Base-by-base conservation (phyloP, 2,888 invertebrate species). In the Thumatha senex region DNA sequence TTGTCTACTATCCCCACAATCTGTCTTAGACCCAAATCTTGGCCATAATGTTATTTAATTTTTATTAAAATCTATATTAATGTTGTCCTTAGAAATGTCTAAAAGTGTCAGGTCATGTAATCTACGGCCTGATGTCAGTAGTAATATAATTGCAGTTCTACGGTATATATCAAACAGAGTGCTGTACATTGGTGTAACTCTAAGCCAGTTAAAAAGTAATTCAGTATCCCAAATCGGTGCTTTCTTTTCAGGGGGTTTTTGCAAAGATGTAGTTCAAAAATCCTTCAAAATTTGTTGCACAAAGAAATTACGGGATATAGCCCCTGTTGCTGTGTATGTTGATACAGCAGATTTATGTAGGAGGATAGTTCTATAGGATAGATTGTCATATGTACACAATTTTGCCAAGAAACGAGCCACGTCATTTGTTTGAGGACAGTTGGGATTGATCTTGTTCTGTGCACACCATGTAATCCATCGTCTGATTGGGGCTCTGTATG, bases 121-220 rank as follows among this genome's bases (percentile, higher is more conserved):
- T n/a, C n/a, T n/a, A n/a, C n/a, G n/a, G n/a, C n/a, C n/a, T n/a
- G n/a, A n/a, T n/a, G n/a, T 7, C 30, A 30, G 8, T 8, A 30
- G 30, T 8, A 30, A 30, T 7, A 30, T 30, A 8, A 30, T 30
- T 7, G 30, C 30, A 30, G 30, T 30, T 33, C 46, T 18, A 39
- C 46, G n/a, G 14, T 15, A 30, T 7, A 46, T 46, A 3, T 46
- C 46, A 40, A 40, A 46, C 8, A 40, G 12, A 30, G 46, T 9
- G 18, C 7, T 11, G 11, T 11, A 34, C n/a, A 2, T 30, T 31
- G 40, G 33, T 18, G 14, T 7, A 3, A 2, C 18, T 2, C 4
- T 15, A n/a, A 39, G 46, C 39, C 46, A 46, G 12, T 38, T 30
- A 63, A 49, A 56, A 43, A 44, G 11, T 30, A 33, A 30, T 13